Conservation (phyloP, 2,888 invertebrate genomes). For the Apocheima hispidaria region DNA sequence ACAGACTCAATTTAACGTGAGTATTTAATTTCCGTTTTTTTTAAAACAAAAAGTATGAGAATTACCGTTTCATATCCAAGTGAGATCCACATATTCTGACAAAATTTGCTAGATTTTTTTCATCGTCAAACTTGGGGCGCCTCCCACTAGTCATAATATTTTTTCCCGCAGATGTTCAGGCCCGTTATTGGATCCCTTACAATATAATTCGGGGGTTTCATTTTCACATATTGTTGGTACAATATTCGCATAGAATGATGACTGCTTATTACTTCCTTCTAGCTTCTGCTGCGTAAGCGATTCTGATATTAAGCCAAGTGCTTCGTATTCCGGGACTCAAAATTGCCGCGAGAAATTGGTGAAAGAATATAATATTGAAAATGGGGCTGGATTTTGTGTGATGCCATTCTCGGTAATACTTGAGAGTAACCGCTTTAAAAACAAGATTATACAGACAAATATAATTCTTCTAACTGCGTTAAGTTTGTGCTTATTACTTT, state of each 20-base stretch:
- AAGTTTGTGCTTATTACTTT: no score
- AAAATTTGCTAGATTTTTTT: not conserved
- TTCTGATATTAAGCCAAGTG: slow-evolving; percentile 30
- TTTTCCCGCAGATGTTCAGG: slow-evolving; percentile 72
- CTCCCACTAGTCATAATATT: slow-evolving; percentile 60
- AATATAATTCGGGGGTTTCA: slow-evolving; percentile 76
- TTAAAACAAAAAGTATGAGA: no score
- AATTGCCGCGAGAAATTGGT: slow-evolving; percentile 23
- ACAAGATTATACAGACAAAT: no score
- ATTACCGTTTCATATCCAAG: no score
- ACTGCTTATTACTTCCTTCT: slow-evolving; percentile 43
- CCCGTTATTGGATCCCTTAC: slow-evolving; percentile 77
- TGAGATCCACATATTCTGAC: not conserved
- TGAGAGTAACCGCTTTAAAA: not conserved
- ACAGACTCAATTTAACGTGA: no score
- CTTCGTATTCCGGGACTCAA: slow-evolving; percentile 27
- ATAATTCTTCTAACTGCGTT: no score
- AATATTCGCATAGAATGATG: slow-evolving; percentile 44
- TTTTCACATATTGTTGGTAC: slow-evolving; percentile 68
- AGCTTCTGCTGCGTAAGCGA: slow-evolving; percentile 34
- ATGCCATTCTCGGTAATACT: not conserved
- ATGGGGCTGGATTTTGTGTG: slow-evolving; percentile 17
- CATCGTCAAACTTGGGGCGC: slow-evolving; percentile 4
- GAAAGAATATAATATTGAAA: slow-evolving; percentile 22
- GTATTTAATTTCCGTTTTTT: no score